Evolutionary conservation across 2,113 vertebrate genomes (phyloP).

Genomic region (Zootoca vivipara): DNA sequence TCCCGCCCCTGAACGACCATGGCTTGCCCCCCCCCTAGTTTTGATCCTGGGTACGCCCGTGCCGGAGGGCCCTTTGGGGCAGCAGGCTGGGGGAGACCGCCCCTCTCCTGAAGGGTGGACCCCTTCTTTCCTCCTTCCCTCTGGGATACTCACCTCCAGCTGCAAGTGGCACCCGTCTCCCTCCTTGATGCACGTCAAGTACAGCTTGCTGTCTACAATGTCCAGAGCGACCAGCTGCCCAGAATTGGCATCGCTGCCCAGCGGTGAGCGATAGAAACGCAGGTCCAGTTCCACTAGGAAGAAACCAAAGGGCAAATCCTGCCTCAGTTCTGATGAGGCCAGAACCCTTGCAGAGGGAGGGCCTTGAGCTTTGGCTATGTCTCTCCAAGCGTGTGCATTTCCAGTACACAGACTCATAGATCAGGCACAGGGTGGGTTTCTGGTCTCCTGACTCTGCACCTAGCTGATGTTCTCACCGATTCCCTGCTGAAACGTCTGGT

Average conservation of each 20-base stretch:
- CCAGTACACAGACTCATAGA: not conserved
- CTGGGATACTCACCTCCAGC: not conserved
- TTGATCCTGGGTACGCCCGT: no score
- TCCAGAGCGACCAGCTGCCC: not conserved
- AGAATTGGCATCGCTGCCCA: not conserved
- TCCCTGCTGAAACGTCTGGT: no score
- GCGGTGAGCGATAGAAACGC: not conserved
- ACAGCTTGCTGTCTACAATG: not conserved
- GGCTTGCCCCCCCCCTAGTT: no score
- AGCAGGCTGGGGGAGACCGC: no score
- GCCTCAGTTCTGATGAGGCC: not conserved
- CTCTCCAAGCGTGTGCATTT: not conserved
- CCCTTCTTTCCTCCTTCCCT: not conserved
- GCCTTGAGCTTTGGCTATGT: no score
- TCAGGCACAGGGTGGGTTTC: no score
- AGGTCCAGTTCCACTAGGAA: not conserved
- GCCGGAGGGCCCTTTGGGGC: no score
- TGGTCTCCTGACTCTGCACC: no score
- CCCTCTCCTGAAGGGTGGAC: no score
- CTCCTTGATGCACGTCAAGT: not conserved
- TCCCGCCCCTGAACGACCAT: no score
- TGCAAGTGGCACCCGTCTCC: not conserved
- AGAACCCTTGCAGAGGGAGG: no score
- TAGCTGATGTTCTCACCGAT: no score
- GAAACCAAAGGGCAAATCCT: not conserved